Conservation (phyloP, 2,113 vertebrate genomes). For the Serranochromis macrocephalus region DNA sequence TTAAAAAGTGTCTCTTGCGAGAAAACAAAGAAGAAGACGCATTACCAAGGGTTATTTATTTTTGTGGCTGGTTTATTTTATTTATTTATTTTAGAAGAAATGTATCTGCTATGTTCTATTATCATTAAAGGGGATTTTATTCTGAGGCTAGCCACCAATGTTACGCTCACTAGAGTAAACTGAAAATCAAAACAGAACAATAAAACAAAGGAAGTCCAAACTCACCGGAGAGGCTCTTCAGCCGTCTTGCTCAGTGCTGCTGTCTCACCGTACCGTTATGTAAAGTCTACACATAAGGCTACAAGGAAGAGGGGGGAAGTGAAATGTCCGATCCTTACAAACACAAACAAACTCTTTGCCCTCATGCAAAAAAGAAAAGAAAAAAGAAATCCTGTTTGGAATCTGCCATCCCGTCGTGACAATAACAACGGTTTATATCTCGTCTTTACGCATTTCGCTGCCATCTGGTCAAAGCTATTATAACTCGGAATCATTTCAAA, state of each 20-base stretch:
- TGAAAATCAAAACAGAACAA: neutral
- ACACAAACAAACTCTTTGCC: conserved; percentile 13
- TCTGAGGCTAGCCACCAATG: neutral
- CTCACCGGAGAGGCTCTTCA: conserved; percentile 50
- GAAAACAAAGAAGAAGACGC: neutral
- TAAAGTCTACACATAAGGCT: neutral
- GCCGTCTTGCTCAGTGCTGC: neutral
- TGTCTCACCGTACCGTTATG: neutral
- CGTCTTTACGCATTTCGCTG: conserved; percentile 31
- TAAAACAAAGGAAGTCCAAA: neutral
- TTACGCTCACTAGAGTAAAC: neutral
- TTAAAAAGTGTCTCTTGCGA: neutral
- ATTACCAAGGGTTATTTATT: neutral
- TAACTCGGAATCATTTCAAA: conserved; percentile 47
- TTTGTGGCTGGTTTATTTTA: neutral
- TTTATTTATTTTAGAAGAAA: neutral
- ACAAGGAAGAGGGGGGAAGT: neutral
- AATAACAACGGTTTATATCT: neutral
- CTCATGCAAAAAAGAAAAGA: neutral
- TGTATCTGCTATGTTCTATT: neutral
- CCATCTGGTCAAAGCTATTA: conserved; percentile 30
- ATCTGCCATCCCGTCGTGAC: neutral
- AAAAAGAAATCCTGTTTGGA: neutral
- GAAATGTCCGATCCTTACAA: neutral
- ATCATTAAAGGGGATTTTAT: neutral